Base-by-base conservation (phyloP, 2,797 vertebrate species). In the Sebastes oblongus region DNA sequence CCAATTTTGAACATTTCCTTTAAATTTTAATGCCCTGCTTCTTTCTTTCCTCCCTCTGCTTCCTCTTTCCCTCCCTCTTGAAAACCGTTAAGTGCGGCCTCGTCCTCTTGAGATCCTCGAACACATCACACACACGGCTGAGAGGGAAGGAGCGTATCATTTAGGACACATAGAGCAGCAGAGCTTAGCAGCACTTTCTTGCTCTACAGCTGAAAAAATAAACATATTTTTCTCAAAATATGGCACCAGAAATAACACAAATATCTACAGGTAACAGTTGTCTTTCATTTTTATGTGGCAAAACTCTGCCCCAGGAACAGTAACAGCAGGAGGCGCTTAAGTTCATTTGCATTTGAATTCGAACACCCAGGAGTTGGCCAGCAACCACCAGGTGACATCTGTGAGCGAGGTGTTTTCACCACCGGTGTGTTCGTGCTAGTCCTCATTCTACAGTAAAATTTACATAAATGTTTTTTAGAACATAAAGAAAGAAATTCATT, bases 101-200 rank as follows among this genome's bases (percentile, higher is more conserved):
- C 52, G 50, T 77, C 66, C 87, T 81, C 82, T 14, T 52, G 74
- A 87, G 86, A 74, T 66, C 68, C 3, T 65, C 75, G 25, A 73
- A 72, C 72, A 61, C 77, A 74, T 76, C 68, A 52, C 60, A 46
- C 22, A 27, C 62, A 24, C 25, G 30, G 24, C 34, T 66, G 52
- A 60, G 67, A 25, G 7, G 30, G 55, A 78, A 9, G 30, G 18
- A 75, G 66, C 56, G 42, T 29, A 67, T 80, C 18, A 50, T 50
- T 50, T 50, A 69, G 58, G 69, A 52, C 66, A 75, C 39, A 36
- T 3, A 46, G 6, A 58, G 11, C 34, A 36, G 24, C 66, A 39
- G 25, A 68, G 58, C 54, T 4, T n/a, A 77, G 59, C 18, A 32
- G 29, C 27, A 36, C 42, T 61, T 66, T 27, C 8, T 8, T 4